Conservation (phyloP, 2,113 vertebrate genomes). For the Eurypyga helias region DNA sequence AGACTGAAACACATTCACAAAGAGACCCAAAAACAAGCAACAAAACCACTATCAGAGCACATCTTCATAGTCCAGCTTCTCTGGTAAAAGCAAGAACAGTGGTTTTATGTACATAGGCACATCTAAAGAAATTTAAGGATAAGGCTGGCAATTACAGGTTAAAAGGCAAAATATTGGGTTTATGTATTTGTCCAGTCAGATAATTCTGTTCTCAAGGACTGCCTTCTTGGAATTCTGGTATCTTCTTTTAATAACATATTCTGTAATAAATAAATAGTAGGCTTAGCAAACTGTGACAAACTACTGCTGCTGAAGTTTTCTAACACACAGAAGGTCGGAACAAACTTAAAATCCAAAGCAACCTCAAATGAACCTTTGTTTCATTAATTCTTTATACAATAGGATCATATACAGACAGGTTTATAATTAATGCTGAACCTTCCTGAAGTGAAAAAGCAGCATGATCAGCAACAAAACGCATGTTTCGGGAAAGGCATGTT, state of each 20-base stretch:
- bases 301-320: neutral
- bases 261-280: neutral
- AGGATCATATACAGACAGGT: neutral
- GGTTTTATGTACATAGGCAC: neutral
- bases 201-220: neutral
- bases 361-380: neutral
- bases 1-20: neutral
- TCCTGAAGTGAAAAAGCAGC: neutral
- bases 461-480: neutral
- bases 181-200: neutral
- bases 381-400: neutral
- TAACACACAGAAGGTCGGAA: neutral
- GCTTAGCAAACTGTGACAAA: neutral
- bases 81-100: neutral
- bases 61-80: neutral
- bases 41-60: neutral
- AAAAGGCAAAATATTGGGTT: neutral
- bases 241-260: neutral
- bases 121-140: neutral
- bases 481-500: neutral
- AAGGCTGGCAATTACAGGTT: neutral
- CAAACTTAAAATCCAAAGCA: neutral
- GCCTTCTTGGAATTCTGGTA: neutral
- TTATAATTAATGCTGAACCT: neutral
- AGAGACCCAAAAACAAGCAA: neutral